phyloP scores from a whole-genome alignment of 2,113 vertebrate genomes.

The Notechis scutatus region DNA sequence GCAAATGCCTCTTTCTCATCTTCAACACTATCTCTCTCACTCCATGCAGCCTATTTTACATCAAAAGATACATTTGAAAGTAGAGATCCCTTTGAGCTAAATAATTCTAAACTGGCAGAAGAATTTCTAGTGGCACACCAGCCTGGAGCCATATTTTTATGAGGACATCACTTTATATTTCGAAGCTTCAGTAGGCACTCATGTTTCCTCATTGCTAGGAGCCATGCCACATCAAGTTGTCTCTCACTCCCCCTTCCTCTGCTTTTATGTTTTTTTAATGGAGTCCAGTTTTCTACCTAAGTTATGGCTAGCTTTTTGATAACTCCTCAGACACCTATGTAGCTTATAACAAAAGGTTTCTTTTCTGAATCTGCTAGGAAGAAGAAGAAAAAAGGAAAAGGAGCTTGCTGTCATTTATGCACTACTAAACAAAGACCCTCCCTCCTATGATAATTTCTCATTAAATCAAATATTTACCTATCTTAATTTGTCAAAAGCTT shows the following conservation, averaged over 20 bases:
- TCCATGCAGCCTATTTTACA: constrained; percentile 76
- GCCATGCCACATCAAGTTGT: constrained; percentile 74
- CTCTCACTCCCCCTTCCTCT: constrained; percentile 57
- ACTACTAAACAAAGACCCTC: neutral
- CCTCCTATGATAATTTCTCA: neutral
- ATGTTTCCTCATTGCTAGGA: constrained; percentile 73
- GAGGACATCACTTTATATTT: constrained; percentile 86
- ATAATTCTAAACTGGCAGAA: constrained; percentile 81
- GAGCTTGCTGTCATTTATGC: neutral
- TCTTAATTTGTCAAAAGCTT: neutral
- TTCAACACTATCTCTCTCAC: constrained; percentile 66
- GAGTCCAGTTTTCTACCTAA: constrained; percentile 71
- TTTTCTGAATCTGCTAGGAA: neutral
- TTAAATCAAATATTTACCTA: neutral
- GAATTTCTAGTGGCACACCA: constrained; percentile 79
- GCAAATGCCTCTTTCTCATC: constrained; percentile 53
- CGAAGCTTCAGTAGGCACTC: constrained; percentile 75
- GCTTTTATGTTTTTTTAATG: constrained; percentile 73
- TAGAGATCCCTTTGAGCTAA: constrained; percentile 76
- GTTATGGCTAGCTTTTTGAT: constrained; percentile 66
- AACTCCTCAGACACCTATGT: constrained; percentile 67
- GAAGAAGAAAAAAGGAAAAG: neutral
- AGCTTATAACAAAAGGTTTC: constrained; percentile 35
- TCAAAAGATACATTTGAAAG: constrained; percentile 81
- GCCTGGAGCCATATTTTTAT: constrained; percentile 81